These are phyloP conservation scores for Drosophila kambysellisi DNA, from an alignment of 2,888 invertebrate species.

Conservation along the genomic window DNA sequence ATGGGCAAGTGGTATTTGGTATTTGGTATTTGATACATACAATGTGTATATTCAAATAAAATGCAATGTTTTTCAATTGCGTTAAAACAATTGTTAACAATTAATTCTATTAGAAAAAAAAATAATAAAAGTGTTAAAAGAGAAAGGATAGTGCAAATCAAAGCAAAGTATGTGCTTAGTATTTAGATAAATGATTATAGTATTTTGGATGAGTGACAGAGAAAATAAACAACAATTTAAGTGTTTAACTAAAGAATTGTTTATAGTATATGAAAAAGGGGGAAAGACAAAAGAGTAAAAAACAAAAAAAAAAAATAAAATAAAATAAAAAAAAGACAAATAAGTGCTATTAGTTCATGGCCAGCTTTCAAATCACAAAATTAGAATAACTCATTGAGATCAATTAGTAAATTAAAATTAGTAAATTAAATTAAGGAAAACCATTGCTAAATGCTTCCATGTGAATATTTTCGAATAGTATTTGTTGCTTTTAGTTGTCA, in stretches of 20 bases:
- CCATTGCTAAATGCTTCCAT: background rate
- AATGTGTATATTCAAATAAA: background rate
- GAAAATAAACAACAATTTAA: background rate
- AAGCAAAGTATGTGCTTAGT: background rate
- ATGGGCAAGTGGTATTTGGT: conserved; percentile 33
- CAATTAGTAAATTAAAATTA: background rate
- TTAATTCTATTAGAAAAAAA: background rate
- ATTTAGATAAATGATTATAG: background rate
- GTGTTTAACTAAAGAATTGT: background rate
- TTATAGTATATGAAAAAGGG: background rate
- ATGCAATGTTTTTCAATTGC: conserved; percentile 27
- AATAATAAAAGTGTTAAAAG: background rate
- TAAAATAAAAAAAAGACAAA: background rate
- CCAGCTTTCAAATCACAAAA: background rate
- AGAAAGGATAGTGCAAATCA: background rate
- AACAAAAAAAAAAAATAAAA: background rate
- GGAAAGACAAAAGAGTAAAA: background rate
- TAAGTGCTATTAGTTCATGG: background rate
- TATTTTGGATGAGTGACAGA: background rate
- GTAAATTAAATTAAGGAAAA: background rate
- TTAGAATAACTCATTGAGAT: background rate
- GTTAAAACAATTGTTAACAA: conserved; percentile 13
- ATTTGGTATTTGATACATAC: conserved; percentile 5
- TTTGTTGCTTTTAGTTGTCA: background rate
- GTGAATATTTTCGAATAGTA: background rate